Evolutionary conservation across 2,113 vertebrate species (phyloP).

Genomic region (Macrotus californicus): DNA sequence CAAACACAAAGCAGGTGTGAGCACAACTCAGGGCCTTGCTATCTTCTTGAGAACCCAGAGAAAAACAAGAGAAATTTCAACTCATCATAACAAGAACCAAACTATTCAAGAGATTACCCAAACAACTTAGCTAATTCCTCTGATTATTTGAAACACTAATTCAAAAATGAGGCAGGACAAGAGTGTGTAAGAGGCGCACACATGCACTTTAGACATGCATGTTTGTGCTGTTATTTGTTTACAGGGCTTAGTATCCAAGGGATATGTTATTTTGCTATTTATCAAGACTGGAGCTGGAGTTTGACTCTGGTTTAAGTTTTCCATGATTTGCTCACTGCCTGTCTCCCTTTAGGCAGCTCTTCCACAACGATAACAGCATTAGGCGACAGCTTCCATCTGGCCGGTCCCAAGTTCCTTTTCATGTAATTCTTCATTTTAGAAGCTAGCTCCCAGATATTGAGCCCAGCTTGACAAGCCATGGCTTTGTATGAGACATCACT

Average conservation of each 20-base stretch:
- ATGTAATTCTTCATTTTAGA: slow-evolving; percentile 51
- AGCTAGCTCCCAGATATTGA: neutral
- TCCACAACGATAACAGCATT: slow-evolving; percentile 5
- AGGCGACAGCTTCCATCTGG: slow-evolving; percentile 48
- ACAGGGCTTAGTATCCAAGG: slow-evolving; percentile 38
- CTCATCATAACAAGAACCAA: neutral
- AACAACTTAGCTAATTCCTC: slow-evolving; percentile 40
- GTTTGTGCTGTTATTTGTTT: slow-evolving; percentile 44
- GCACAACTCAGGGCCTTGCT: neutral
- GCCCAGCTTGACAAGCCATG: neutral
- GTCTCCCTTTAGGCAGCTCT: slow-evolving; percentile 29
- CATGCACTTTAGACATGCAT: neutral
- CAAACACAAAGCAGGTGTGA: neutral
- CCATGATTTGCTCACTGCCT: neutral
- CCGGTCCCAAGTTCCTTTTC: neutral
- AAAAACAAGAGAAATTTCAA: slow-evolving; percentile 29
- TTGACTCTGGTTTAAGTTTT: slow-evolving; percentile 49
- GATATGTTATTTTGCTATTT: slow-evolving; percentile 31
- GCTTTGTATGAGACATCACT: slow-evolving; percentile 26
- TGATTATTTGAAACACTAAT: slow-evolving; percentile 44
- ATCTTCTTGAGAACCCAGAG: neutral
- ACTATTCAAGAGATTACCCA: slow-evolving; percentile 36
- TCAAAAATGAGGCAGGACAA: neutral
- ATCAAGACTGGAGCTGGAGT: slow-evolving; percentile 18
- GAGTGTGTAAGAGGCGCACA: neutral